These are phyloP conservation scores for Nasonia giraulti DNA, from an alignment of 1,140 invertebrate species.

Conservation along the genomic window DNA sequence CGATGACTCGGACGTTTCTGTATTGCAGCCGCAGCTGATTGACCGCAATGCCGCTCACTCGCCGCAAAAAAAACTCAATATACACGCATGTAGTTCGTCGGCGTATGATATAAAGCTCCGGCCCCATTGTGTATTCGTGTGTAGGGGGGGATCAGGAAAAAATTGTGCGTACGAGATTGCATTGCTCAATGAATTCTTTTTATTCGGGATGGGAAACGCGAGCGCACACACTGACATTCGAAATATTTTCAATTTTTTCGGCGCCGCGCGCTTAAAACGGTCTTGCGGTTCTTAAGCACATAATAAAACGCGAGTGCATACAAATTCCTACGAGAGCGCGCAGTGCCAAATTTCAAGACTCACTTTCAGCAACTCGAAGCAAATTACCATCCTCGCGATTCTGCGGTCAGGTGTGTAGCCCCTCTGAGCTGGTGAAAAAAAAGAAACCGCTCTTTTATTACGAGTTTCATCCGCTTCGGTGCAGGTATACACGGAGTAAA, in stretches of 20 bases:
- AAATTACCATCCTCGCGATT: neutral
- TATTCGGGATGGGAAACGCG: no score
- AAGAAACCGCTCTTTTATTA: slow-evolving; percentile 8
- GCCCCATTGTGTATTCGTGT: no score
- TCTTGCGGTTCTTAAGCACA: neutral
- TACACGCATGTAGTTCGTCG: neutral
- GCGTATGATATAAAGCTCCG: neutral
- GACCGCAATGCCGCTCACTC: slow-evolving; percentile 13
- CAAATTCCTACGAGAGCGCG: neutral
- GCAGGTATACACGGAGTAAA: neutral
- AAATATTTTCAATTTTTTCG: neutral
- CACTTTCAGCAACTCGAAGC: slow-evolving; percentile 3
- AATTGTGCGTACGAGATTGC: neutral
- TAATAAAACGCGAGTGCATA: neutral
- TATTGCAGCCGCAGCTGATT: neutral
- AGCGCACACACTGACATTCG: no score
- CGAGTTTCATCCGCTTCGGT: neutral
- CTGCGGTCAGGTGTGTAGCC: slow-evolving; percentile 10
- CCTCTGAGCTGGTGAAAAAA: neutral
- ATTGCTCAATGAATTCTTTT: neutral
- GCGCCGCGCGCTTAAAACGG: neutral
- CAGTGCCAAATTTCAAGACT: slow-evolving; percentile 29
- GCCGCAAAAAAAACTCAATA: neutral
- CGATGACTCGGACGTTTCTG: slow-evolving; percentile 30
- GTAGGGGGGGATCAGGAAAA: no score